Conservation (phyloP, 2,113 vertebrate species). For the Cyphomyrus plagiostoma region DNA sequence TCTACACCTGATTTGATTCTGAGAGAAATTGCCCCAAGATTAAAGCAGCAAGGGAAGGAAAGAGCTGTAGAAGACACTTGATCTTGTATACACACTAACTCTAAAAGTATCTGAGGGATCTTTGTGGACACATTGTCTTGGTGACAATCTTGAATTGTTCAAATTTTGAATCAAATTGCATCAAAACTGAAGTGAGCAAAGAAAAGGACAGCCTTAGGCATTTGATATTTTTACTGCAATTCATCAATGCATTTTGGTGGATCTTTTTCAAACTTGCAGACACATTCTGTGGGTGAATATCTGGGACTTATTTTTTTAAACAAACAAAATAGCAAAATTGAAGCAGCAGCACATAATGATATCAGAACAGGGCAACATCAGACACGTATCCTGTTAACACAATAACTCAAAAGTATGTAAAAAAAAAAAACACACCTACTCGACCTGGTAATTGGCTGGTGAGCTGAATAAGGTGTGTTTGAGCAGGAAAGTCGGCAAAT, state of each 20-base stretch:
- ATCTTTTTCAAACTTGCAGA: neutral
- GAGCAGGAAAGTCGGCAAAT: neutral
- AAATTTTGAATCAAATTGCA: neutral
- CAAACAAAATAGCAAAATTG: neutral
- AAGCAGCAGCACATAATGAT: neutral
- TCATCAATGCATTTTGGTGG: neutral
- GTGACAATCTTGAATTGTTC: neutral
- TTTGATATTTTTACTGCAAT: neutral
- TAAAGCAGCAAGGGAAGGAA: neutral
- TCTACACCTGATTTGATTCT: neutral
- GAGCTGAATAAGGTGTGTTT: neutral
- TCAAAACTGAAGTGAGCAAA: neutral
- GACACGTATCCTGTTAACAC: neutral
- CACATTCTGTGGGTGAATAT: neutral
- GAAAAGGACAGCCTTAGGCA: neutral
- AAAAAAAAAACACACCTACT: neutral
- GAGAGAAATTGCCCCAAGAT: neutral
- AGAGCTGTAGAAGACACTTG: neutral
- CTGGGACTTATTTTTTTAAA: neutral
- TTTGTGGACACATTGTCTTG: neutral
- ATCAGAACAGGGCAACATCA: neutral
- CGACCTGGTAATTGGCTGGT: neutral
- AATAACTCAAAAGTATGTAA: neutral
- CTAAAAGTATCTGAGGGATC: neutral
- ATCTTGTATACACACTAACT: neutral